Conservation (phyloP, 1,140 invertebrate species). For the Achroia grisella region DNA sequence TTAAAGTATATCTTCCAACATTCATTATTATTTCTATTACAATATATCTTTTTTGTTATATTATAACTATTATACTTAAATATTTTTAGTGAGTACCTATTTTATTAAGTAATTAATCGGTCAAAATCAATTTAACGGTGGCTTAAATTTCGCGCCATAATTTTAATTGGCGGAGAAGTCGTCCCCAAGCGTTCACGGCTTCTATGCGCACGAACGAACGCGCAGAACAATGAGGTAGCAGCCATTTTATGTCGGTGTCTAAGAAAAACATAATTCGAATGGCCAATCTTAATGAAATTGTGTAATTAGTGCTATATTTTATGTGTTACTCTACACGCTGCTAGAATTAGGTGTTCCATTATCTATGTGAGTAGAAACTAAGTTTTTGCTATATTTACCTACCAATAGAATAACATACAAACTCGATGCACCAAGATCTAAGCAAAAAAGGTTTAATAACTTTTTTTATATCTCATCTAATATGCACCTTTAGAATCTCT, state of each 20-base stretch:
- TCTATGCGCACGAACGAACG: slow-evolving; percentile 73
- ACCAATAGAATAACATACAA: slow-evolving; percentile 50
- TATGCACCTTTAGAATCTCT: slow-evolving; percentile 34
- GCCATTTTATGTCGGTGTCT: slow-evolving; percentile 74
- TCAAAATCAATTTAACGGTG: slow-evolving; percentile 53
- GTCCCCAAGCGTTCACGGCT: slow-evolving; percentile 73
- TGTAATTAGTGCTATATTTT: slow-evolving; percentile 73
- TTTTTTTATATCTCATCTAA: slow-evolving; percentile 43
- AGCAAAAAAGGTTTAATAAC: slow-evolving; percentile 56
- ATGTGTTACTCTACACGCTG: slow-evolving; percentile 66
- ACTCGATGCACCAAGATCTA: slow-evolving; percentile 58
- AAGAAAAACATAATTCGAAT: slow-evolving; percentile 75
- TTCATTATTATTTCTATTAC: slow-evolving; percentile 42
- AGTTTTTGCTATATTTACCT: slow-evolving; percentile 49
- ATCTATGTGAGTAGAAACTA: slow-evolving; percentile 69
- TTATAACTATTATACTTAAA: slow-evolving; percentile 28
- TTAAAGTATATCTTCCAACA: slow-evolving; percentile 33
- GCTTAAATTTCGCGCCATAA: slow-evolving; percentile 73
- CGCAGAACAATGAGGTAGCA: slow-evolving; percentile 74
- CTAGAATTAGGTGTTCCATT: slow-evolving; percentile 66
- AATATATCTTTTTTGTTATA: slow-evolving; percentile 47
- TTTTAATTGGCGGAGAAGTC: slow-evolving; percentile 73
- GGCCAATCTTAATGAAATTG: slow-evolving; percentile 73
- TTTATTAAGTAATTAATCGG: slow-evolving; percentile 33
- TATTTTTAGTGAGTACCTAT: slow-evolving; percentile 22